Conservation (phyloP, 2,888 invertebrate genomes). For the Volucella zonaria region DNA sequence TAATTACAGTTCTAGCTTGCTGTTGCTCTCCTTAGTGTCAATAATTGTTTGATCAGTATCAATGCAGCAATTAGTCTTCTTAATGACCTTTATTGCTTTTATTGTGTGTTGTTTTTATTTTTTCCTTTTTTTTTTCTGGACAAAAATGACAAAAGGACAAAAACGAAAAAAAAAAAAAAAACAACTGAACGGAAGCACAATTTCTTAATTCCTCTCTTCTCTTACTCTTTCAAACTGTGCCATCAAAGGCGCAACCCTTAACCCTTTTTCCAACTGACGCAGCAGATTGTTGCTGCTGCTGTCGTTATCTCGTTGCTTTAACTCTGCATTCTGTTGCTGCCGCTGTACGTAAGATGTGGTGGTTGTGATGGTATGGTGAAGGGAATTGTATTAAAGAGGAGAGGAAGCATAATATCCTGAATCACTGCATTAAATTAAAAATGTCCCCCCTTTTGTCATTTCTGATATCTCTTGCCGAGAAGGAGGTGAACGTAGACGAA, state of each 20-base stretch:
- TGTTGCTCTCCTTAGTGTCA: constrained; percentile 17
- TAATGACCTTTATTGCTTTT: constrained; percentile 69
- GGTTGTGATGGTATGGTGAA: constrained; percentile 44
- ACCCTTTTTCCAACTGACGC: constrained; percentile 20
- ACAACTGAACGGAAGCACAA: constrained; percentile 30
- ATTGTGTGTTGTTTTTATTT: constrained; percentile 32
- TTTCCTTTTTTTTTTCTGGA: neutral
- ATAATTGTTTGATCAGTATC: constrained; percentile 68
- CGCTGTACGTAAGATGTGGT: constrained; percentile 15
- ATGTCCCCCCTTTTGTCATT: constrained; percentile 33
- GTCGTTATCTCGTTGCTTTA: no score
- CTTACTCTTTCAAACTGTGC: constrained; percentile 17
- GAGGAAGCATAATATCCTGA: constrained; percentile 36
- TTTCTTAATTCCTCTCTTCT: constrained; percentile 59
- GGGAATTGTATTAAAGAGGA: constrained; percentile 10
- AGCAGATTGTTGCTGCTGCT: constrained; percentile 24
- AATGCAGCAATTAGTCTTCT: constrained; percentile 62
- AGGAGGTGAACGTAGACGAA: neutral
- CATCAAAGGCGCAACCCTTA: neutral
- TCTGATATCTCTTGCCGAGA: neutral
- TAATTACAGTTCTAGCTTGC: constrained; percentile 52
- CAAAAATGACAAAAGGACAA: neutral
- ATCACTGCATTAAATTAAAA: constrained; percentile 71
- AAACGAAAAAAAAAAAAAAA: constrained; percentile 4
- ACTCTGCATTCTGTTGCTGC: neutral